phyloP scores from a whole-genome alignment of 2,113 vertebrate genomes.

The Chloropsis hardwickii region DNA sequence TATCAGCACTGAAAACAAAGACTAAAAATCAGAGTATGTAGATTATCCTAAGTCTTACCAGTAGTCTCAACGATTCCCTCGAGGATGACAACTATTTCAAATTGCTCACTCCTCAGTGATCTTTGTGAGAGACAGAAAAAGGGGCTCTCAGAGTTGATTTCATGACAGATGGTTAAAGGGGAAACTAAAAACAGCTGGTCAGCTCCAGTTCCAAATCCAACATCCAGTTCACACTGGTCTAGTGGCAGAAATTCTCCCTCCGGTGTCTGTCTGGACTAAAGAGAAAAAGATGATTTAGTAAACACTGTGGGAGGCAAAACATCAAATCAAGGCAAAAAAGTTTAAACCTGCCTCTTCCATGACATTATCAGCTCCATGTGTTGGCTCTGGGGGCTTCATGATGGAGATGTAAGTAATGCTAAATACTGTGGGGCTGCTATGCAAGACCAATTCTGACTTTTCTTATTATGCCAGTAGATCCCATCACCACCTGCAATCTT shows the following conservation, averaged over 20 bases:
- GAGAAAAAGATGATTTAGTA: neutral
- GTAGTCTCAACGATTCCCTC: constrained; percentile 92
- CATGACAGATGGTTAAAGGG: constrained; percentile 88
- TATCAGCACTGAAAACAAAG: neutral
- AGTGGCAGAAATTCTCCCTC: constrained; percentile 89
- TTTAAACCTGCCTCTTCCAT: neutral
- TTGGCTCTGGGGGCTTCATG: neutral
- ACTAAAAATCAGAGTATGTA: neutral
- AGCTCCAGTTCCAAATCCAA: constrained; percentile 88
- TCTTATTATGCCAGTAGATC: neutral
- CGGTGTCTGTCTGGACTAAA: constrained; percentile 87
- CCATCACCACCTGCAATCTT: neutral
- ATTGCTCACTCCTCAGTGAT: constrained; percentile 84
- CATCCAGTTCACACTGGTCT: constrained; percentile 88
- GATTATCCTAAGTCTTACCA: constrained; percentile 60
- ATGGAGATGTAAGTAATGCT: neutral
- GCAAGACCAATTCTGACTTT: neutral
- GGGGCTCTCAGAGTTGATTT: constrained; percentile 86
- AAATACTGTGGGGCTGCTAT: neutral
- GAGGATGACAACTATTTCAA: constrained; percentile 90
- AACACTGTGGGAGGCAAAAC: neutral
- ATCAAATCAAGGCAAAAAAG: neutral
- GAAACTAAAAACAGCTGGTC: constrained; percentile 91
- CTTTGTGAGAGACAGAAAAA: constrained; percentile 88
- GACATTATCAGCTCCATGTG: neutral